phyloP scores from a whole-genome alignment of 2,888 invertebrate genomes.

The Dilophus febrilis region DNA sequence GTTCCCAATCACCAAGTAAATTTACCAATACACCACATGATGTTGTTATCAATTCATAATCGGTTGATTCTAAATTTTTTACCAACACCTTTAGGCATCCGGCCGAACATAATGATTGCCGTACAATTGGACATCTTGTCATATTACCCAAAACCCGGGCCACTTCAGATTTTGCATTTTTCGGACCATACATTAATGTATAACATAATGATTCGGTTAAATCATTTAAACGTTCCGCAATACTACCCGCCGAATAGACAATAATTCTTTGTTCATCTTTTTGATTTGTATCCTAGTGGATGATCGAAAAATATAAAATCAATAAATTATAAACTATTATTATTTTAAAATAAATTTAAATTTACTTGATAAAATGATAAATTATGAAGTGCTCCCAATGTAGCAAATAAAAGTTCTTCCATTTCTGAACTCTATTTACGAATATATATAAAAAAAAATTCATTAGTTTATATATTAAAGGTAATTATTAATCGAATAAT shows the following conservation, averaged over 20 bases:
- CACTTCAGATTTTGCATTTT: slow-evolving; percentile 41
- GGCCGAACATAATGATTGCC: slow-evolving; percentile 46
- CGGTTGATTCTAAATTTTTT: slow-evolving; percentile 40
- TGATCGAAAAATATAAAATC: neutral
- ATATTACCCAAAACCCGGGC: slow-evolving; percentile 70
- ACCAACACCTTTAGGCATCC: slow-evolving; percentile 44
- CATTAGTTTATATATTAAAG: neutral
- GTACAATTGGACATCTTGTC: slow-evolving; percentile 47
- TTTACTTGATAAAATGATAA: slow-evolving; percentile 50
- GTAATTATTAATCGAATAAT: slow-evolving; percentile 2
- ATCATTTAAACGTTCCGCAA: slow-evolving; percentile 21
- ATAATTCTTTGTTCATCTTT: slow-evolving; percentile 7
- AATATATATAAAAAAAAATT: neutral
- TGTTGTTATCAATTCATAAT: slow-evolving; percentile 52
- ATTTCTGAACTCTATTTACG: slow-evolving; percentile 18
- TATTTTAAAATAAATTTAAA: neutral
- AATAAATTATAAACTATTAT: neutral
- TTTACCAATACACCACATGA: slow-evolving; percentile 72
- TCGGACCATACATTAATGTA: slow-evolving; percentile 18
- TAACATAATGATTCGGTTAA: slow-evolving; percentile 19
- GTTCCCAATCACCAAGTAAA: slow-evolving; percentile 44
- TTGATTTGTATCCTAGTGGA: neutral
- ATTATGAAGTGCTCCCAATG: slow-evolving; percentile 69
- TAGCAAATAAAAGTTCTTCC: slow-evolving; percentile 60
- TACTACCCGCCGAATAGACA: slow-evolving; percentile 14